Evolutionary conservation across 2,888 invertebrate species (phyloP).

Genomic region (Trypoxylon attenuatum): DNA sequence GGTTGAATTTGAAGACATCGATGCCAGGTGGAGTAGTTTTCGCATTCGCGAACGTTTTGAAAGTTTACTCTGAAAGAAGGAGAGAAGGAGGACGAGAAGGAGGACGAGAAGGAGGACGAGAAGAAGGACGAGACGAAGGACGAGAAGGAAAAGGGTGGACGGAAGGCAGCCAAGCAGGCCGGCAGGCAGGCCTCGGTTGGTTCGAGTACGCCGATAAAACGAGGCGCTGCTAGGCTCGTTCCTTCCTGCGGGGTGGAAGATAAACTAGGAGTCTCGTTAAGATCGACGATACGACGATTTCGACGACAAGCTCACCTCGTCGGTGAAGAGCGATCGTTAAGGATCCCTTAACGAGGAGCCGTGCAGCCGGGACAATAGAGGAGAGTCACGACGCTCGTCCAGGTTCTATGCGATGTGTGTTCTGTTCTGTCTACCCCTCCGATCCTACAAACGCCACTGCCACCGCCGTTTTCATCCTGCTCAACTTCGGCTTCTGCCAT

Average conservation of each 20-base stretch:
- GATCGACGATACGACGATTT: constrained; percentile 54
- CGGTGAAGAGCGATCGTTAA: constrained; percentile 56
- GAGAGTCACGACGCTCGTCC: constrained; percentile 32
- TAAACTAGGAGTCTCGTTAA: constrained; percentile 53
- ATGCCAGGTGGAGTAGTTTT: no score
- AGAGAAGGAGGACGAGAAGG: no score
- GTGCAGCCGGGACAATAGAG: constrained; percentile 49
- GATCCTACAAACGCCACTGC: constrained; percentile 41
- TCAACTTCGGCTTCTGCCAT: constrained; percentile 20
- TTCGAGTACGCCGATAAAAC: constrained; percentile 23
- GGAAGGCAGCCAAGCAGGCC: not conserved
- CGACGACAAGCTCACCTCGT: constrained; percentile 45
- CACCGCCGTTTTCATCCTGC: constrained; percentile 40
- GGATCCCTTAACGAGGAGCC: constrained; percentile 55
- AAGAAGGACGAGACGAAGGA: no score
- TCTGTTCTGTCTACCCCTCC: constrained; percentile 13
- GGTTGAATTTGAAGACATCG: no score
- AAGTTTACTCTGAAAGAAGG: no score
- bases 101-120: no score
- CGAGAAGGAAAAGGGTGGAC: not conserved
- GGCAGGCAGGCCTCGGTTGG: not conserved
- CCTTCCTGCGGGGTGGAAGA: constrained; percentile 23
- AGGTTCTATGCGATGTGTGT: constrained; percentile 35
- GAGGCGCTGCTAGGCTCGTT: constrained; percentile 26
- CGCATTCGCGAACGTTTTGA: no score